Evolutionary conservation across 2,797 vertebrate genomes (phyloP), one percentile per base, ranked within the genome.

Genomic region (Ctenopoma kingsleyae): DNA sequence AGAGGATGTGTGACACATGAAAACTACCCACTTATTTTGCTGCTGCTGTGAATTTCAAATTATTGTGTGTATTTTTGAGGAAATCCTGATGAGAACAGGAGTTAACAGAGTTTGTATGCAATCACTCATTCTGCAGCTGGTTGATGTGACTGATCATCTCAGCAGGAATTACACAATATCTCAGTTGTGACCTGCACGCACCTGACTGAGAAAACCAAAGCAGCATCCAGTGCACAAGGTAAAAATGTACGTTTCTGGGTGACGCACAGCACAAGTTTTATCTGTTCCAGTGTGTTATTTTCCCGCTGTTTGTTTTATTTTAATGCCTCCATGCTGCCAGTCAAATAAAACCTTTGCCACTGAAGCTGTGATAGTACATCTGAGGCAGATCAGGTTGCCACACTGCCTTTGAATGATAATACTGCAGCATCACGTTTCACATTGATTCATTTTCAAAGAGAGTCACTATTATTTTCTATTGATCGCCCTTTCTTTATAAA

Each of bases 401-500:
- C 76, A 27, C 58, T 40, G 79, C n/a, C 27, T 87, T 68, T 78
- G 73, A 89, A 83, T 75, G 88, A 86, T 90, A 89, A 78, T 76
- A 44, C 74, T 41, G 59, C 68, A n/a, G 78, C 66, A 66, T 87
- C 75, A 36, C 59, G 84, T 78, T 83, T 82, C 87, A 71, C 81
- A 75, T 66, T 9, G 81, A 86, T 86, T 89, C 78, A 79, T 82
- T 88, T 66, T 83, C 82, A 84, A 87, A 83, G 59, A 71, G 74
- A 73, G 67, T 73, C 55, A 8, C 68, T 78, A 84, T 84, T 89
- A 80, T 87, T 82, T 88, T 76, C 46, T 76, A 89, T 90, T 19
- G 87, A 90, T 86, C 72, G 6, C 25, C 73, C 44, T 71, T 76
- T 82, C 85, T 88, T 88, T 77, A 86, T 87, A 87, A 90, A 88